Conservation (phyloP, 2,113 vertebrate species). For the Gasterosteus nipponicus region DNA sequence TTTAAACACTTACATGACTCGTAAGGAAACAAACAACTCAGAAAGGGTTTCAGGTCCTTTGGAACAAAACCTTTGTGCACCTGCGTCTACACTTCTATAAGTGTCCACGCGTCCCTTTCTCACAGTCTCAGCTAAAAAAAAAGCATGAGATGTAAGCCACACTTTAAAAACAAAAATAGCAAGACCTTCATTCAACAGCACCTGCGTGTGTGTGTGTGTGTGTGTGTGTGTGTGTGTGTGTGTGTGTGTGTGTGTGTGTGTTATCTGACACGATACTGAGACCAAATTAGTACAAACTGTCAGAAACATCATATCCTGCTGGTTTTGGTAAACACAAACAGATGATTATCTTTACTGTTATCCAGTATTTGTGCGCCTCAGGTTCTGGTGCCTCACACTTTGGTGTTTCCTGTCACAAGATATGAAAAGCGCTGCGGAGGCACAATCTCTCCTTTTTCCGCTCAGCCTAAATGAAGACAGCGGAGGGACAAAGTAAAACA, state of each 20-base stretch:
- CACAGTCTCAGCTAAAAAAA: background rate
- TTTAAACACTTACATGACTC: background rate
- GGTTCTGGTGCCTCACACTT: conserved; percentile 17
- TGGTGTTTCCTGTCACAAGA: conserved; percentile 50
- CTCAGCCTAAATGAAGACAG: background rate
- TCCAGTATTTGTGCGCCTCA: background rate
- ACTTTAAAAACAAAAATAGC: background rate
- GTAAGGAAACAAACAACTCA: conserved; percentile 7
- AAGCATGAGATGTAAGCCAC: background rate
- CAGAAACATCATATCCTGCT: background rate
- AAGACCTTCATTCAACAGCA: background rate
- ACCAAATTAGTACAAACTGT: background rate
- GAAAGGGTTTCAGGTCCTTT: background rate
- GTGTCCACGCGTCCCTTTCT: conserved; percentile 16
- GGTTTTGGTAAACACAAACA: conserved; percentile 1
- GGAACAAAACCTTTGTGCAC: background rate
- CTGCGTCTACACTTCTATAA: conserved; percentile 15
- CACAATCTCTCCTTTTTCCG: conserved; percentile 2
- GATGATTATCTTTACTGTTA: background rate
- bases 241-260: background rate
- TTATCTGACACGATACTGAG: background rate
- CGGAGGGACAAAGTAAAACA: background rate
- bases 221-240: background rate
- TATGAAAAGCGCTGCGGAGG: conserved; percentile 2
- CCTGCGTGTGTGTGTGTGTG: background rate